Conservation (phyloP, 2,797 vertebrate genomes). For the Cyprinodon diabolis region DNA sequence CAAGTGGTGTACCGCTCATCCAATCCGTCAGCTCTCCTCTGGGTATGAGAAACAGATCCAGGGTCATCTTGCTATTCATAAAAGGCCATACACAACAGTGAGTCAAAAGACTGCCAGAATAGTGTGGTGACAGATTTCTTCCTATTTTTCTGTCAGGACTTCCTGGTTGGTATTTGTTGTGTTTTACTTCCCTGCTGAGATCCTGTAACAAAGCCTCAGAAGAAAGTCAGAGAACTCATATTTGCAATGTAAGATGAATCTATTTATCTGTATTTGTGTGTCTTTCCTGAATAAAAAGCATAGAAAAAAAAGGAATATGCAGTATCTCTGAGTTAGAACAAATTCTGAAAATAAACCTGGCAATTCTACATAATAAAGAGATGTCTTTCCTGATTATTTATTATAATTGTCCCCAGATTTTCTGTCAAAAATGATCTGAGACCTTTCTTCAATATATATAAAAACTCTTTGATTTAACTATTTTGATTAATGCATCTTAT, state of each 20-base stretch:
- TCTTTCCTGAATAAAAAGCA: background rate
- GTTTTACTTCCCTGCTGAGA: conserved; percentile 24
- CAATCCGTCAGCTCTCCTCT: conserved; percentile 66
- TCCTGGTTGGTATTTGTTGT: conserved; percentile 19
- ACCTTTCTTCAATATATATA: too few relatives aligned
- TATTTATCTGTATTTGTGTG: background rate
- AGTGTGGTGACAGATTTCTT: conserved; percentile 30
- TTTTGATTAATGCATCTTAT: background rate
- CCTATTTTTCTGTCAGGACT: conserved; percentile 28
- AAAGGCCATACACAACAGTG: conserved; percentile 32
- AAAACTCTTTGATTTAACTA: background rate
- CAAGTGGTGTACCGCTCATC: conserved; percentile 63
- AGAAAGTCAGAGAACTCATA: background rate
- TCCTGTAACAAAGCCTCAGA: background rate
- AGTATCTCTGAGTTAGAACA: background rate
- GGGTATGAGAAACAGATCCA: conserved; percentile 48
- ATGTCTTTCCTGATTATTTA: background rate
- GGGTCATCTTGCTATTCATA: conserved; percentile 52
- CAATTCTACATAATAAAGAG: background rate
- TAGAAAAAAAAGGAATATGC: background rate
- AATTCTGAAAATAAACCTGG: too few relatives aligned
- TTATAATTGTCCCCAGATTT: background rate
- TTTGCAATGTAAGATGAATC: background rate
- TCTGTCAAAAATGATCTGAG: background rate
- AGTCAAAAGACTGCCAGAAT: conserved; percentile 24